A percentile compares a stretch with the other conserved stretches of the same genome.
These are phyloP conservation scores for Atta cephalotes DNA, from an alignment of 1,140 invertebrate genomes.

Conservation along the genomic window DNA sequence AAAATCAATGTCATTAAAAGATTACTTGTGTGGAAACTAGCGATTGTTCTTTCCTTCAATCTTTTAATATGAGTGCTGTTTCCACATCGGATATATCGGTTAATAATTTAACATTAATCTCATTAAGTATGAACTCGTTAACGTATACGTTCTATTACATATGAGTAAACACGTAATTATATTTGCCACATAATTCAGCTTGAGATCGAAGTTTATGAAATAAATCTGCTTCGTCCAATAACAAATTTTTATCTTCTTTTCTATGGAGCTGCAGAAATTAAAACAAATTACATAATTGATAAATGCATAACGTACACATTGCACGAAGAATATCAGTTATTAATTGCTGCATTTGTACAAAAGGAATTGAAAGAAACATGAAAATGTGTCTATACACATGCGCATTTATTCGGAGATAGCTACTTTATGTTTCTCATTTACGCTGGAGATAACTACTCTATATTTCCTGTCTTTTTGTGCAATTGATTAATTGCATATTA, in stretches of 20 bases:
- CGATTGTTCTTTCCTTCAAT: neutral
- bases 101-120: conserved; percentile 20
- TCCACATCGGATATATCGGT: neutral
- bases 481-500: conserved; percentile 17
- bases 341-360: neutral
- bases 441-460: conserved; percentile 1
- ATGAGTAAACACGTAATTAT: conserved; percentile 10
- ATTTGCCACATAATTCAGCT: neutral
- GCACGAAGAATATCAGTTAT: neutral
- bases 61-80: neutral
- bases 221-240: neutral
- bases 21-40: neutral
- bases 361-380: neutral
- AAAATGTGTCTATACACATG: neutral
- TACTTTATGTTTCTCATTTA: conserved; percentile 11
- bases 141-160: neutral
- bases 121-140: conserved; percentile 10
- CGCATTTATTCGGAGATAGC: neutral
- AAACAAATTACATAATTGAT: neutral
- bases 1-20: neutral
- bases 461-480: neutral
- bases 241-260: neutral
- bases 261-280: neutral
- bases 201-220: conserved; percentile 3
- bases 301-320: conserved; percentile 1